phyloP scores from a whole-genome alignment of 2,888 invertebrate species.

The Sepiola atlantica region DNA sequence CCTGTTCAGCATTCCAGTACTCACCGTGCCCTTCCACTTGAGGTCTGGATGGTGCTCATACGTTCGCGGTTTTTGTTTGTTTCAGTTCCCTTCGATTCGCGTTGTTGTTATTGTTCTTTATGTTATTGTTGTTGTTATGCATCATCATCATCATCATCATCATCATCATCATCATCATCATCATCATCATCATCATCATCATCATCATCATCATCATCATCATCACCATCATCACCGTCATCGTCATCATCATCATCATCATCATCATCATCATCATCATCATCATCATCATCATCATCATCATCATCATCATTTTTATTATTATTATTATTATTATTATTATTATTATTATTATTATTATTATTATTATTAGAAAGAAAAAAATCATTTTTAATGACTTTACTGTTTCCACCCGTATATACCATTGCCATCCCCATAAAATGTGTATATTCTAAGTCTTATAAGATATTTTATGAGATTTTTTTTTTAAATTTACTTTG shows the following conservation, averaged over 20 bases:
- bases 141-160: constrained; percentile 47
- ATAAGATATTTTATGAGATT: too few relatives aligned
- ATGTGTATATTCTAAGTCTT: too few relatives aligned
- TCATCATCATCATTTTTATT: neutral
- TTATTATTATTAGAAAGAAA: neutral
- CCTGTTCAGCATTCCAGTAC: too few relatives aligned
- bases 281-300: neutral
- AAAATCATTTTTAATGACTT: too few relatives aligned
- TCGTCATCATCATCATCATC: neutral
- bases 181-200: constrained; percentile 45
- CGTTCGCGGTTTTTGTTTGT: too few relatives aligned
- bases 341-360: neutral
- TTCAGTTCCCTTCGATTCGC: too few relatives aligned
- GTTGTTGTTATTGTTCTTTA: too few relatives aligned
- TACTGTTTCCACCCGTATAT: too few relatives aligned
- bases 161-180: constrained; percentile 48
- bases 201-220: constrained; percentile 39
- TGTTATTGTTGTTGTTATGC: neutral
- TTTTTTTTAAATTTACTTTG: too few relatives aligned
- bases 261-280: neutral
- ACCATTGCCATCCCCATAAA: too few relatives aligned
- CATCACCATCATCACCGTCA: neutral
- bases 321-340: neutral
- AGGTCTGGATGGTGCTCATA: too few relatives aligned
- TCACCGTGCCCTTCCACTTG: too few relatives aligned